Conservation (phyloP, 1,140 invertebrate genomes). For the Archivesica marissinica region DNA sequence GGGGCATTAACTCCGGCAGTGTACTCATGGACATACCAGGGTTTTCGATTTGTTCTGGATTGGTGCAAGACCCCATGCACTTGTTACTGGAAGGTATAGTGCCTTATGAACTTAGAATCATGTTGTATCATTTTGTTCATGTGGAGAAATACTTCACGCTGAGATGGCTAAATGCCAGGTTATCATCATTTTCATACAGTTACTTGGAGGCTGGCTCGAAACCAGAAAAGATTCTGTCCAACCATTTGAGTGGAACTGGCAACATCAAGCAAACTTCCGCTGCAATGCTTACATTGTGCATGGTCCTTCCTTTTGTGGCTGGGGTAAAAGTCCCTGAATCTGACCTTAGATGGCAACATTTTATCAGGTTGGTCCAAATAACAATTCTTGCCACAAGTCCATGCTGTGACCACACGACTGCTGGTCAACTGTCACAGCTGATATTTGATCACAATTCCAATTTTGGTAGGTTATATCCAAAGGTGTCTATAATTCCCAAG, state of each 20-base stretch:
- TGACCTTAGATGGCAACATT: not conserved
- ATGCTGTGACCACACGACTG: constrained; percentile 2
- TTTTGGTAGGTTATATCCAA: constrained; percentile 10
- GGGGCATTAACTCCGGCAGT: constrained; percentile 38
- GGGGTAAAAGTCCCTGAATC: not conserved
- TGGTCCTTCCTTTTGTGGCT: not conserved
- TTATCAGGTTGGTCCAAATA: constrained; percentile 3
- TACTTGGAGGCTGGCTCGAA: constrained; percentile 3
- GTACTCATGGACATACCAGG: not conserved
- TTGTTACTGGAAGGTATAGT: constrained; percentile 43
- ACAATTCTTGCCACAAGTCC: not conserved
- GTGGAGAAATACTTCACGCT: not conserved
- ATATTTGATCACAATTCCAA: constrained; percentile 1
- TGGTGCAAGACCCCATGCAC: constrained; percentile 44
- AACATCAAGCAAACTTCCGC: not conserved
- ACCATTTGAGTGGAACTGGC: not conserved
- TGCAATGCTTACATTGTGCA: constrained; percentile 8
- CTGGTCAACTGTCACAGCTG: not conserved
- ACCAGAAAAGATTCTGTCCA: not conserved
- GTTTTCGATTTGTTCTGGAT: not conserved
- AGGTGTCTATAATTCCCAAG: constrained; percentile 33
- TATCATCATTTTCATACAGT: not conserved
- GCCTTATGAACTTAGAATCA: not conserved
- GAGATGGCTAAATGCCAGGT: not conserved
- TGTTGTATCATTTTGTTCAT: not conserved